phyloP scores from a whole-genome alignment of 2,797 vertebrate species.

The Gorsachius magnificus region DNA sequence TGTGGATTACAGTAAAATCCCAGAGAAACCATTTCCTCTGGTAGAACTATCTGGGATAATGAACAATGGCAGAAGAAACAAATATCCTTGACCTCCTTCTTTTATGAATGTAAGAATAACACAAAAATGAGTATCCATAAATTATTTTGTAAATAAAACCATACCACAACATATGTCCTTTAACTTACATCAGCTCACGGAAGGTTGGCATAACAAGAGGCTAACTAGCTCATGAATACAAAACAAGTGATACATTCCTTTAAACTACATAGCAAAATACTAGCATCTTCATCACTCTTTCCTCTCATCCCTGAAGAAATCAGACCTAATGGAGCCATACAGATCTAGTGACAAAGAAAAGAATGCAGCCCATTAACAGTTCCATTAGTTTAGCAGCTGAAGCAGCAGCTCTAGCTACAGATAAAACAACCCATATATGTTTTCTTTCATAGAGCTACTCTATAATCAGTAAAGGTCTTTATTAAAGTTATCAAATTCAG shows the following conservation, averaged over 20 bases:
- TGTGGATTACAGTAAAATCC: constrained; percentile 53
- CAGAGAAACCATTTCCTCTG: constrained; percentile 26
- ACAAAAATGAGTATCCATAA: neutral
- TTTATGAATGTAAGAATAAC: neutral
- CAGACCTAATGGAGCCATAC: constrained; percentile 34
- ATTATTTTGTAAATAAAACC: neutral
- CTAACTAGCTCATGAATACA: neutral
- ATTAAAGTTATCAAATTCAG: neutral
- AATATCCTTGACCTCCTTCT: constrained; percentile 14
- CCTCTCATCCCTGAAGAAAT: neutral
- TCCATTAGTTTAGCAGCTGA: constrained; percentile 35
- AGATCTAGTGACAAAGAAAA: constrained; percentile 25
- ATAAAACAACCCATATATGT: neutral
- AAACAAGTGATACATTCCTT: neutral
- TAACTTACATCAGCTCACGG: neutral
- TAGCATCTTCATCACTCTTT: neutral
- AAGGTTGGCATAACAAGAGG: neutral
- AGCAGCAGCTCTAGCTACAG: constrained; percentile 2
- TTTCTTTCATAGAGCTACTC: neutral
- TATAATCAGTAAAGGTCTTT: neutral
- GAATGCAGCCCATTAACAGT: constrained; percentile 7
- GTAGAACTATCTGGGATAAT: constrained; percentile 10
- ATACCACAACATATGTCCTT: neutral
- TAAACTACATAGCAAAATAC: neutral
- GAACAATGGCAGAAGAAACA: constrained; percentile 33